These are phyloP conservation scores for Gerris buenoi DNA, from an alignment of 1,140 invertebrate species.

Conservation along the genomic window DNA sequence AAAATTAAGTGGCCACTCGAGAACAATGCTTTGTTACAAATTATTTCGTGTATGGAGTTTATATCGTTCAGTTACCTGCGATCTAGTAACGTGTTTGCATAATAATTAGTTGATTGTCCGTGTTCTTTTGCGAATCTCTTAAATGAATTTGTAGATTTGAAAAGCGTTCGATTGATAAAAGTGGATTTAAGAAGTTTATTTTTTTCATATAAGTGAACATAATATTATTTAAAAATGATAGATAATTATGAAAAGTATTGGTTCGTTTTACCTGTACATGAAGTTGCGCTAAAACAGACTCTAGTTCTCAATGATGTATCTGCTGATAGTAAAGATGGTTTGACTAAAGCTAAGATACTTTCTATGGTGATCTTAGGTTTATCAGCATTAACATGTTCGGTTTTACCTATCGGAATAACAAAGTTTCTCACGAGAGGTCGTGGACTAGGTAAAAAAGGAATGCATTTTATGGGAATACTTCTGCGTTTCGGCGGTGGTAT, in stretches of 20 bases:
- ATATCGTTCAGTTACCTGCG: too few relatives aligned
- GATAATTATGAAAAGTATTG: neutral
- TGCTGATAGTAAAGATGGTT: neutral
- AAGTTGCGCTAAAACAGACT: neutral
- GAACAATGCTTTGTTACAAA: too few relatives aligned
- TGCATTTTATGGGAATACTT: neutral
- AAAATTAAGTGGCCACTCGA: too few relatives aligned
- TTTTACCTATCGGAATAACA: neutral
- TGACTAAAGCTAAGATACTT: neutral
- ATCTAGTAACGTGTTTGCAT: too few relatives aligned
- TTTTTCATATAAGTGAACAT: too few relatives aligned
- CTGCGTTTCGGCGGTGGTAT: constrained; percentile 70
- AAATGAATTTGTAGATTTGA: too few relatives aligned
- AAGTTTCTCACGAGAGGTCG: neutral
- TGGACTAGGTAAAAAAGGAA: neutral
- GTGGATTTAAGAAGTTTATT: too few relatives aligned
- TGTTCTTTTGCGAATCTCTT: too few relatives aligned
- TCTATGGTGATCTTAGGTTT: neutral
- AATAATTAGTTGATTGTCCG: too few relatives aligned
- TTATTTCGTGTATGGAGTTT: too few relatives aligned
- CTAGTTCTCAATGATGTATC: neutral
- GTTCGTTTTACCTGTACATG: neutral
- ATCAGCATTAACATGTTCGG: neutral
- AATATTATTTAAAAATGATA: too few relatives aligned
- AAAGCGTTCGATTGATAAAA: too few relatives aligned